Conservation (phyloP, 2,888 invertebrate species). For the Pterostichus madidus region DNA sequence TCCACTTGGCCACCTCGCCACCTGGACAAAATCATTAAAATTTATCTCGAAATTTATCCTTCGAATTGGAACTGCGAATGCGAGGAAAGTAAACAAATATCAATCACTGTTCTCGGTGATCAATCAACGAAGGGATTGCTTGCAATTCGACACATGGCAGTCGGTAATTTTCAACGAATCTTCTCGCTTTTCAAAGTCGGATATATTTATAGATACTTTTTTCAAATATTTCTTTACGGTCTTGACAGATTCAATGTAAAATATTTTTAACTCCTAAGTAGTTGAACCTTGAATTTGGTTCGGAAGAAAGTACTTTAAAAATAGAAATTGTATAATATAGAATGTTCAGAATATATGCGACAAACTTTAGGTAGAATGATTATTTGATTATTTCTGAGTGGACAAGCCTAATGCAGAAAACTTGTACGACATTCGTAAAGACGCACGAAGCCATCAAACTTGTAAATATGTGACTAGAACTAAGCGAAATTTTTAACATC, state of each 20-base stretch:
- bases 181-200: background rate
- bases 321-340: background rate
- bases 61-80: background rate
- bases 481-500: too few relatives aligned
- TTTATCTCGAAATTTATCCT: conserved; percentile 22
- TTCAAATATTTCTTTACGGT: conserved; percentile 5
- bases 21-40: conserved; percentile 45
- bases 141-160: conserved; percentile 3
- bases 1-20: conserved; percentile 41
- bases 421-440: too few relatives aligned
- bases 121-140: background rate
- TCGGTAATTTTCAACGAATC: background rate
- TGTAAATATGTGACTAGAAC: too few relatives aligned
- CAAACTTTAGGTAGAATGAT: too few relatives aligned
- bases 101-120: background rate
- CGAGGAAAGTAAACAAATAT: conserved; percentile 11
- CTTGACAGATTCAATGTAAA: conserved; percentile 4
- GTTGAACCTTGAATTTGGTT: conserved; percentile 15
- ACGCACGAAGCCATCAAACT: too few relatives aligned
- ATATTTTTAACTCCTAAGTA: conserved; percentile 6
- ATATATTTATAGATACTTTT: conserved; percentile 19
- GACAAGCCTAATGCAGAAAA: too few relatives aligned
- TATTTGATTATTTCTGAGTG: too few relatives aligned
- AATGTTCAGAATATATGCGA: too few relatives aligned
- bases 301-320: conserved; percentile 8